A percentile compares a stretch with the other conserved stretches of the same genome.
Evolutionary conservation across 2,113 vertebrate genomes (phyloP).

Genomic region (Cynocephalus volans): DNA sequence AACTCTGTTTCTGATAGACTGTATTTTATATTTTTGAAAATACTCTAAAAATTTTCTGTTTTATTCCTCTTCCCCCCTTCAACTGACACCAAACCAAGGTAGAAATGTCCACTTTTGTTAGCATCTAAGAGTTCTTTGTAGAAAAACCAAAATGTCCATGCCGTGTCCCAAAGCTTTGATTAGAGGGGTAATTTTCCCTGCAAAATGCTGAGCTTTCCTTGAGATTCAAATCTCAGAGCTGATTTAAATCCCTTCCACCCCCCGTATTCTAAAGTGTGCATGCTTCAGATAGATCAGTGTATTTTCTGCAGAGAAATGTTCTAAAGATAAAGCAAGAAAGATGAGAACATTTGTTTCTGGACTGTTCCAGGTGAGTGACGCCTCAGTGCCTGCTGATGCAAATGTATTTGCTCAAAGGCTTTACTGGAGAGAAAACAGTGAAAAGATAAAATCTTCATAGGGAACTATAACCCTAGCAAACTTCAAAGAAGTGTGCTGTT

Average conservation of each 20-base stretch:
- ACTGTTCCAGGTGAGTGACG: constrained; percentile 39
- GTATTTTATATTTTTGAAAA: constrained; percentile 26
- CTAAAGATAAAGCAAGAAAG: constrained; percentile 51
- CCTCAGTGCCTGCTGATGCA: not conserved
- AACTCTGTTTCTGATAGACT: not conserved
- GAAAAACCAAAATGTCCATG: not conserved
- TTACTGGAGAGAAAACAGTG: constrained; percentile 22
- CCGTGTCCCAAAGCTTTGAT: not conserved
- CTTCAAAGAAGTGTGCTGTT: not conserved
- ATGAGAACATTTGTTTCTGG: constrained; percentile 29
- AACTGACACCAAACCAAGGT: not conserved
- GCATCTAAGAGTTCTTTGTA: not conserved
- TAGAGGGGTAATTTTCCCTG: not conserved
- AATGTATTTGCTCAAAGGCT: constrained; percentile 50
- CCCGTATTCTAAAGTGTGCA: not conserved
- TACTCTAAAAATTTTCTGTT: not conserved
- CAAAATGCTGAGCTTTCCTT: not conserved
- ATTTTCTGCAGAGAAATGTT: constrained; percentile 62
- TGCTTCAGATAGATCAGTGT: not conserved
- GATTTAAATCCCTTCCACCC: not conserved
- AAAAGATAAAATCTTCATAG: not conserved
- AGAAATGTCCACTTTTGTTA: not conserved
- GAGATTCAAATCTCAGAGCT: constrained; percentile 16
- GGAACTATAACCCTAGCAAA: not conserved
- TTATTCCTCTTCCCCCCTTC: not conserved